Percentiles rank a stretch among this genome's conserved stretches.
Evolutionary conservation across 2,888 invertebrate species (phyloP).

Genomic region (Eudemis profundana): DNA sequence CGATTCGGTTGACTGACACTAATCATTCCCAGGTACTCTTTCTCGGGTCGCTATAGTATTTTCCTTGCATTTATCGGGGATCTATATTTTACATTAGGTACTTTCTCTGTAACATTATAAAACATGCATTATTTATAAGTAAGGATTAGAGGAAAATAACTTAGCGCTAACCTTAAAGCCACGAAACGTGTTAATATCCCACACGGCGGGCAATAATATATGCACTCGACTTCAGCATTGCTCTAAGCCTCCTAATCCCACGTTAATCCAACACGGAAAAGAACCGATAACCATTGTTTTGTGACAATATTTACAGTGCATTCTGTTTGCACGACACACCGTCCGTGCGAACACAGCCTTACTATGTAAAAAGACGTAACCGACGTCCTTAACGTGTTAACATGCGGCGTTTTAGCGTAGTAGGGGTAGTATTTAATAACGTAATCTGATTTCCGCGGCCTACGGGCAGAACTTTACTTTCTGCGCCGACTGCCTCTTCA

Average conservation of each 20-base stretch:
- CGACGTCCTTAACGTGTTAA: slow-evolving; percentile 1
- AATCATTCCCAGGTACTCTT: no score
- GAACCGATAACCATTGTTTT: slow-evolving; percentile 77
- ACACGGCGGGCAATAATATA: slow-evolving; percentile 18
- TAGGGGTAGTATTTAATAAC: slow-evolving; percentile 65
- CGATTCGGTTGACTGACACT: no score
- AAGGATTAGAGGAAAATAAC: neutral
- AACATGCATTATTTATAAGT: neutral
- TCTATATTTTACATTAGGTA: neutral
- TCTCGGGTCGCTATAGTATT: no score
- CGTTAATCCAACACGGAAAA: slow-evolving; percentile 80
- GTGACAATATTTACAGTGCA: slow-evolving; percentile 69
- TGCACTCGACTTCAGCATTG: slow-evolving; percentile 58
- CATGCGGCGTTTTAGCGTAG: slow-evolving; percentile 13
- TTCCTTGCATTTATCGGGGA: no score
- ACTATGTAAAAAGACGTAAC: slow-evolving; percentile 19
- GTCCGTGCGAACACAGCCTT: slow-evolving; percentile 59
- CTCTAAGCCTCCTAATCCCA: slow-evolving; percentile 70
- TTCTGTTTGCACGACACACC: slow-evolving; percentile 75
- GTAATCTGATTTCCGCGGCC: slow-evolving; percentile 64
- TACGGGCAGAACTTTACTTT: slow-evolving; percentile 62
- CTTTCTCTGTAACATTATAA: neutral
- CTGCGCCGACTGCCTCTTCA: slow-evolving; percentile 49
- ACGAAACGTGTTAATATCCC: slow-evolving; percentile 31
- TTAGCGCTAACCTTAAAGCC: slow-evolving; percentile 1